These are phyloP conservation scores for Papilio elwesi DNA, from an alignment of 2,888 invertebrate genomes.

Conservation along the genomic window DNA sequence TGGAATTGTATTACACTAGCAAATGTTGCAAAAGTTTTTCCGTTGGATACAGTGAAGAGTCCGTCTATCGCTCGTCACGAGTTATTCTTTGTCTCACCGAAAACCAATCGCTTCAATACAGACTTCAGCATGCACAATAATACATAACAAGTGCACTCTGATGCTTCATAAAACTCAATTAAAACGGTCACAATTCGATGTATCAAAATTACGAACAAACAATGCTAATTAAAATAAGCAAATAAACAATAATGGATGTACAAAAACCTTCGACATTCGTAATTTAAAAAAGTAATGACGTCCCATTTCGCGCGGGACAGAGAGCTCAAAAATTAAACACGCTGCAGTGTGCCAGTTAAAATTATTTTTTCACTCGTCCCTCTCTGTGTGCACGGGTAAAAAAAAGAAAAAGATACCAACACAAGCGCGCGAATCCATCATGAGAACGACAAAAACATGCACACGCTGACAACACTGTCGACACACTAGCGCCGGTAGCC, in stretches of 20 bases:
- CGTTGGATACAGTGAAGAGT: not conserved
- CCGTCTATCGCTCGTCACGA: not conserved
- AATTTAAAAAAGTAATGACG: conserved; percentile 83
- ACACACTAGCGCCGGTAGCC: conserved; percentile 54
- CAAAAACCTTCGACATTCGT: conserved; percentile 73
- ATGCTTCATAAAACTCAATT: conserved; percentile 29
- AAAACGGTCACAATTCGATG: conserved; percentile 20
- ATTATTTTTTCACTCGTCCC: conserved; percentile 80
- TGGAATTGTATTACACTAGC: not conserved
- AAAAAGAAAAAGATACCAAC: conserved; percentile 77
- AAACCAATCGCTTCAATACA: not conserved
- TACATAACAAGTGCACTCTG: not conserved
- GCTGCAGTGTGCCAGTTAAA: conserved; percentile 81
- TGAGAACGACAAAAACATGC: conserved; percentile 70
- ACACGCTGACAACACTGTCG: conserved; percentile 59
- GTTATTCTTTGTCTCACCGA: conserved; percentile 3
- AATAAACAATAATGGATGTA: conserved; percentile 63
- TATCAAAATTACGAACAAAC: conserved; percentile 58
- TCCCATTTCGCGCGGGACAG: conserved; percentile 80
- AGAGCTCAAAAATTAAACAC: conserved; percentile 83
- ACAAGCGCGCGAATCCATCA: conserved; percentile 80
- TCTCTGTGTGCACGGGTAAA: conserved; percentile 68
- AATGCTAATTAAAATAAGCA: conserved; percentile 70
- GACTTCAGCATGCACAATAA: not conserved
- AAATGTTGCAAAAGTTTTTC: not conserved